Evolutionary conservation across 2,113 vertebrate genomes (phyloP), one percentile per base, ranked within the genome.

Genomic region (Lota lota): DNA sequence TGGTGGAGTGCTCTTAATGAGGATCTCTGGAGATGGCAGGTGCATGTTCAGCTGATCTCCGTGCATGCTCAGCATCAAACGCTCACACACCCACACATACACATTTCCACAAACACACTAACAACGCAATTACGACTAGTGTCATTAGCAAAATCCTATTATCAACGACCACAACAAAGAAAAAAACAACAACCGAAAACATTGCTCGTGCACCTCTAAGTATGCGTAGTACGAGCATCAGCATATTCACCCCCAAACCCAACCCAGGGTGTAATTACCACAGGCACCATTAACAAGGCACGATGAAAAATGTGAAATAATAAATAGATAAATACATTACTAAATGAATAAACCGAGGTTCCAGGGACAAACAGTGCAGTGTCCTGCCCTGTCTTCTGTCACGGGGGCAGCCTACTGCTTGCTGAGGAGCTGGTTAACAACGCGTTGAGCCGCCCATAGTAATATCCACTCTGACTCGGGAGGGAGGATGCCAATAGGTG

Each of bases 21-120:
- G 86, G 18, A 84, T 88, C 90, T 92, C 89, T 85, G 80, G 90
- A 90, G 89, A 88, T 87, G 88, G 83, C 90, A 92, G 90, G 87
- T 90, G 89, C 84, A 82, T 89, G 88, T 91, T 89, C 83, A 91
- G 90, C 87, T 84, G 40, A 61, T 82, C 88, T 81, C 87, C 85
- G 77, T 84, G 87, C 88, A 87, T 85, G 85, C 86, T 85, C 84
- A 88, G 90, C 90, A 86, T 73, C 83, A 84, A 82, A 80, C 81
- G 73, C 77, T 72, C 76, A 80, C 70, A 71, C 66, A 73, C 85
- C 75, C 70, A 60, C 67, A 68, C 78, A 33, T 7, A 33, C 28
- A 33, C 28, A 33, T 7, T 4, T 7, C 3, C 28, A 33, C 28
- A 33, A 3, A 33, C 66, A 71, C 86, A 76, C 70, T 58, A 64